Conservation (phyloP, 92 coral and sea anemone genomes). For the Desmophyllum pertusum region DNA sequence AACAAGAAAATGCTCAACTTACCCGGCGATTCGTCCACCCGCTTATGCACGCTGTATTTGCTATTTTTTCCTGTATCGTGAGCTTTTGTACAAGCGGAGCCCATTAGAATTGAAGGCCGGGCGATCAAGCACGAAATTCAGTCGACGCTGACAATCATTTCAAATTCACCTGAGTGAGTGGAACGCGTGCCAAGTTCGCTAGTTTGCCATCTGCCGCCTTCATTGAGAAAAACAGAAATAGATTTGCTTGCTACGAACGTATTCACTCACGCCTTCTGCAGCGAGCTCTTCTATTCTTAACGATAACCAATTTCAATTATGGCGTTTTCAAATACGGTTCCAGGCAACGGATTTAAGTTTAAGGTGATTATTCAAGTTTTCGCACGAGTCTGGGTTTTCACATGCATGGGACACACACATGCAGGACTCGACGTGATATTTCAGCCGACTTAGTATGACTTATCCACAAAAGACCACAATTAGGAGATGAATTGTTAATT, state of each 20-base stretch:
- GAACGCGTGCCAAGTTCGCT: background rate
- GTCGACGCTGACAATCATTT: background rate
- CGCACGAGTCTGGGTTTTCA: conserved; percentile 11
- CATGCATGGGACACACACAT: background rate
- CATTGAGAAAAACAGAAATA: background rate
- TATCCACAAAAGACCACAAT: conserved; percentile 31
- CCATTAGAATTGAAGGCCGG: conserved; percentile 2
- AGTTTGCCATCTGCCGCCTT: conserved; percentile 4
- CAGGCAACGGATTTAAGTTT: background rate
- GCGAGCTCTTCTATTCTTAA: background rate
- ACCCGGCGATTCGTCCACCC: conserved; percentile 16
- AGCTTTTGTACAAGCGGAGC: conserved; percentile 28
- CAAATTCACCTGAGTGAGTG: conserved; percentile 7
- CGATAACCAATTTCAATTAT: background rate
- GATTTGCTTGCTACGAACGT: background rate
- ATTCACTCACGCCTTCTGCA: background rate
- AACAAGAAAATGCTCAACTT: conserved; percentile 6
- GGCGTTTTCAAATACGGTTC: conserved; percentile 24
- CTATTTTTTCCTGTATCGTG: background rate
- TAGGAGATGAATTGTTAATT: conserved; percentile 39
- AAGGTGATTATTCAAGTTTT: background rate
- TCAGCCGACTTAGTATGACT: conserved; percentile 27
- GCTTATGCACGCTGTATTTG: background rate
- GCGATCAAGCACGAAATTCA: conserved; percentile 7
- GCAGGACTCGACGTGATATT: conserved; percentile 17